A percentile compares a stretch with the other conserved stretches of the same genome.
Conservation (phyloP, 1,140 invertebrate species). For the Ctenoplectra terminalis region DNA sequence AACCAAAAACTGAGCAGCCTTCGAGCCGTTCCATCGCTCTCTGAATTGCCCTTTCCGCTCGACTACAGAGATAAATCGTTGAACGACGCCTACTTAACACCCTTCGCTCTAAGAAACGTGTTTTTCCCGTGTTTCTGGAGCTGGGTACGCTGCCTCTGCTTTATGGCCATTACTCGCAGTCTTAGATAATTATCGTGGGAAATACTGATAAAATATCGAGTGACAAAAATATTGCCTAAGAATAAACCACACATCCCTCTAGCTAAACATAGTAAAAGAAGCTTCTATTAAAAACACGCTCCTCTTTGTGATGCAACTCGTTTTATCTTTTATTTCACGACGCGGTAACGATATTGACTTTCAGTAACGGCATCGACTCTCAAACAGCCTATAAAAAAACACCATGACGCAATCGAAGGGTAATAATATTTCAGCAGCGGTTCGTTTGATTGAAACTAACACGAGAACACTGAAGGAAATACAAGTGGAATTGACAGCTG, state of each 20-base stretch:
- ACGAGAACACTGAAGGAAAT: no score
- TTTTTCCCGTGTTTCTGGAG: not conserved
- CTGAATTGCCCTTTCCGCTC: conserved; percentile 5
- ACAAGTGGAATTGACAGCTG: not conserved
- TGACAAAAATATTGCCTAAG: not conserved
- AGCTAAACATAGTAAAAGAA: not conserved
- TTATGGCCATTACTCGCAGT: not conserved
- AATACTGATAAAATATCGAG: no score
- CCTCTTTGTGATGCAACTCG: not conserved
- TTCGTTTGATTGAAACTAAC: not conserved
- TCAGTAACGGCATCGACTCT: not conserved
- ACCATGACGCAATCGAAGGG: not conserved
- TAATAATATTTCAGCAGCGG: not conserved
- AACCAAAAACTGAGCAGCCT: conserved; percentile 19
- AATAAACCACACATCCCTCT: not conserved
- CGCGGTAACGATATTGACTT: not conserved
- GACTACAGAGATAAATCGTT: no score
- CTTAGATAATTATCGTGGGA: not conserved
- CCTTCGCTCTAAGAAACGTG: not conserved
- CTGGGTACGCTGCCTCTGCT: not conserved
- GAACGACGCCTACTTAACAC: not conserved
- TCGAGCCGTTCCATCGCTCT: not conserved
- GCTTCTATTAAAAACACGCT: not conserved
- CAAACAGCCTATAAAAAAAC: not conserved
- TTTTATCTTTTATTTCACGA: not conserved